Percentiles rank a stretch among this genome's conserved stretches.
These are phyloP conservation scores for Hoplodrina blanda DNA, from an alignment of 2,888 invertebrate genomes.

Conservation along the genomic window DNA sequence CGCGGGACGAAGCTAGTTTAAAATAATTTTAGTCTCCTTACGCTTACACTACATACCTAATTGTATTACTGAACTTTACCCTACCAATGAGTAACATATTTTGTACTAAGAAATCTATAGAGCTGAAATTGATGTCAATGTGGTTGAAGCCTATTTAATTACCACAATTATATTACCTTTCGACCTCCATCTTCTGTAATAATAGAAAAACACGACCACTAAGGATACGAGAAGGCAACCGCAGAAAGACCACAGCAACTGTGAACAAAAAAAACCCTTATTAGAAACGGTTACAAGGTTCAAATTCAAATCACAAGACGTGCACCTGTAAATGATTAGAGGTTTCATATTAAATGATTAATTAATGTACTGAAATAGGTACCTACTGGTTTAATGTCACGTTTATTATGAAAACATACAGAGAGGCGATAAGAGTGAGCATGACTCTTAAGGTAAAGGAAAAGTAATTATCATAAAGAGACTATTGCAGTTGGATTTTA, in stretches of 20 bases:
- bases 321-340: not conserved
- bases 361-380: no score
- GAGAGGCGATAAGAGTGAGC: not conserved
- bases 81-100: no score
- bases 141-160: no score
- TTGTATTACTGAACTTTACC: no score
- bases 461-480: not conserved
- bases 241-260: conserved; percentile 88
- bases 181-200: conserved; percentile 87
- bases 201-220: conserved; percentile 88
- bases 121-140: no score
- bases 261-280: conserved; percentile 62
- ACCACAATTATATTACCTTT: conserved; percentile 81
- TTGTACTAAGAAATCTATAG: no score
- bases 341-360: not conserved
- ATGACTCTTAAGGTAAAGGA: not conserved
- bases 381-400: conserved; percentile 27
- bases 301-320: not conserved
- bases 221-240: conserved; percentile 85
- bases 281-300: not conserved
- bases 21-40: no score
- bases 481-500: no score
- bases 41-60: no score
- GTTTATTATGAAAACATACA: conserved; percentile 21
- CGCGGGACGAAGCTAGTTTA: no score